Base-by-base conservation (phyloP, 2,113 vertebrate genomes). In the Triplophysa siluroides region DNA sequence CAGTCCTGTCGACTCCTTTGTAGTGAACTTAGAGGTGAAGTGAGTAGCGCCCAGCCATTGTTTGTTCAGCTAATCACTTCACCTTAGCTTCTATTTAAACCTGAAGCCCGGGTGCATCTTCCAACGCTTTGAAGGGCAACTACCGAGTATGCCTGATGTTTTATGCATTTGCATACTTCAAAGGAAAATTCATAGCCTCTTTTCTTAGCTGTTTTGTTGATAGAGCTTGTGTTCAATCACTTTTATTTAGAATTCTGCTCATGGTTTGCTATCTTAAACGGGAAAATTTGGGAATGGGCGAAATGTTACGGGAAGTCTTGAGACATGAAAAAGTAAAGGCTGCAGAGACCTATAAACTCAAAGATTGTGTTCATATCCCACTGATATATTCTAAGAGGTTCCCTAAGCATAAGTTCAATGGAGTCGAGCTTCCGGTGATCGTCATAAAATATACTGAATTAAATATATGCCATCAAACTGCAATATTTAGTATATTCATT, bases 131-230 rank as follows among this genome's bases (percentile, higher is more conserved):
- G 54, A 75, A 64, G 61, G 29, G 14, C 21, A 65, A 47, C 69
- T 56, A 58, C 29, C 58, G 54, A 74, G 61, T 73, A 58, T 24
- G 16, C 14, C 33, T 80, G 66, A 69, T 43, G 52, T 33, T 41
- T 79, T 50, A 80, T 79, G 67, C 41, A 79, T 65, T 64, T 73
- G 54, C 3, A 12, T 71, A n/a, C 65, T 41, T 79, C 12, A 70
- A 78, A 61, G 77, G 33, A 54, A 26, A 56, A 26, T 69, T 58
- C 50, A 43, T 21, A 68, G 16, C 50, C 52, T 60, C 24, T 60
- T 58, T 47, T 78, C 11, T 63, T 29, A 62, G 71, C 21, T 74
- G 71, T 69, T 41, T 60, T 47, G 66, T 61, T 67, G 71, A 74
- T 74, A 58, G 56, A 60, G 14, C 4, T 12, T 18, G 5, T 56